phyloP scores from a whole-genome alignment of 2,113 vertebrate species.

The Periophthalmus modestus region DNA sequence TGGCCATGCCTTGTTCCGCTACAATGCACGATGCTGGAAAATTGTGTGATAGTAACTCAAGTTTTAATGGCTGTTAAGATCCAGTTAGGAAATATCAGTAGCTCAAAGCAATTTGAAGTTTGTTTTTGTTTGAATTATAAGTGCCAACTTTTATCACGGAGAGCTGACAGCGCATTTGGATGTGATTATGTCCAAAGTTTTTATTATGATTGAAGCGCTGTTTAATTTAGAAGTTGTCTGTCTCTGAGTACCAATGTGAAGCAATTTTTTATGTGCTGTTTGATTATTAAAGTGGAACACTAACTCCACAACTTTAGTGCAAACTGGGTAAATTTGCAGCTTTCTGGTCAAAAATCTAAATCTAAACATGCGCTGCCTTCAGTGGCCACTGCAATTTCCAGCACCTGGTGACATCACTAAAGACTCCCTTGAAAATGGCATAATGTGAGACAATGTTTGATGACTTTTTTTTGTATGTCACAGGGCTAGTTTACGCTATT shows the following conservation, averaged over 20 bases:
- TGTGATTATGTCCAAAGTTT: conserved; percentile 9
- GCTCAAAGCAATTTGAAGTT: conserved; percentile 36
- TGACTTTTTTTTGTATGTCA: no score
- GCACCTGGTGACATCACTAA: no score
- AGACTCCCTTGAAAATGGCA: no score
- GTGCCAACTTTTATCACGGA: conserved; percentile 20
- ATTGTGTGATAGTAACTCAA: conserved; percentile 50
- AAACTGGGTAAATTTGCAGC: no score
- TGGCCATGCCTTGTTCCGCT: conserved; percentile 35
- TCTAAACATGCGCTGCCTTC: no score
- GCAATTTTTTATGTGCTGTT: no score
- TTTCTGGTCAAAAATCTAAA: no score
- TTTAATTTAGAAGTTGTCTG: conserved; percentile 22
- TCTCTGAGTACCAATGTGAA: neutral
- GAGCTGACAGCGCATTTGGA: conserved; percentile 20
- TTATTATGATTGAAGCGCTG: conserved; percentile 22
- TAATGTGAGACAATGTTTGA: no score
- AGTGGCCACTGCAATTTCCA: no score
- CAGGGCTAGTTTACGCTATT: no score
- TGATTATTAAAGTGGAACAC: no score
- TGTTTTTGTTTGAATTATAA: conserved; percentile 37
- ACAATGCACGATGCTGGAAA: conserved; percentile 40
- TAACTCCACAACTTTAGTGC: no score
- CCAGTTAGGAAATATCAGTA: conserved; percentile 39
- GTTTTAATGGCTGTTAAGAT: conserved; percentile 54